Percentiles rank a stretch among this genome's conserved stretches.
Conservation (phyloP, 2,797 vertebrate genomes). For the Nothura maculosa region DNA sequence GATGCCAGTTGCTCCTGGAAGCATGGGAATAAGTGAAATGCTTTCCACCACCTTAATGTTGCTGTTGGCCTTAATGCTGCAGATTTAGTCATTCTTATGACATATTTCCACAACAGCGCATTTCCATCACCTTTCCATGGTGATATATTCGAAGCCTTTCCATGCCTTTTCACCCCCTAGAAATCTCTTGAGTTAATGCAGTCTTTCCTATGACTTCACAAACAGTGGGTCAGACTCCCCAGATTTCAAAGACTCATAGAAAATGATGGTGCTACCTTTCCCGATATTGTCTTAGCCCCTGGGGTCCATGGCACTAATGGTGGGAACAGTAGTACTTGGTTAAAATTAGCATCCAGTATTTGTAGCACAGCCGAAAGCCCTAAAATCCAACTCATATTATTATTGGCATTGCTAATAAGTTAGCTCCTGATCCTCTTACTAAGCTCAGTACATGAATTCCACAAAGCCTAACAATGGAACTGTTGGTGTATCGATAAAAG, state of each 20-base stretch:
- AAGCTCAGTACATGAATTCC: background rate
- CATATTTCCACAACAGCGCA: slow-evolving; percentile 59
- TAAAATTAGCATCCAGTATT: background rate
- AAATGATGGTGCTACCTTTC: background rate
- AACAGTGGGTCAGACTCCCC: background rate
- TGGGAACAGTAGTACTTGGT: background rate
- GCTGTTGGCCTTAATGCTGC: slow-evolving; percentile 51
- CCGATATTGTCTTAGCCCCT: background rate
- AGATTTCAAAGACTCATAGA: background rate
- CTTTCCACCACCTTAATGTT: slow-evolving; percentile 69
- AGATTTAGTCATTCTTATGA: slow-evolving; percentile 69
- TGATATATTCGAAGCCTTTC: slow-evolving; percentile 55
- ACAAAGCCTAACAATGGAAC: rapidly evolving
- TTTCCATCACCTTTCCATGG: slow-evolving; percentile 57
- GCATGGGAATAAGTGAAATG: slow-evolving; percentile 43
- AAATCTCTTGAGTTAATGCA: background rate
- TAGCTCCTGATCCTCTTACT: background rate
- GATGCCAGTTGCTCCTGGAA: slow-evolving; percentile 61
- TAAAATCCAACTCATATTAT: background rate
- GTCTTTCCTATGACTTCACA: background rate
- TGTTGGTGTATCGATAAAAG: background rate
- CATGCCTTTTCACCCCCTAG: background rate
- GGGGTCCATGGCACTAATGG: background rate
- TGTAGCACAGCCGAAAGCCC: background rate
- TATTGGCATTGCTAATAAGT: background rate